These are phyloP conservation scores for Paralichthys olivaceus DNA, from an alignment of 2,113 vertebrate genomes.

Conservation along the genomic window DNA sequence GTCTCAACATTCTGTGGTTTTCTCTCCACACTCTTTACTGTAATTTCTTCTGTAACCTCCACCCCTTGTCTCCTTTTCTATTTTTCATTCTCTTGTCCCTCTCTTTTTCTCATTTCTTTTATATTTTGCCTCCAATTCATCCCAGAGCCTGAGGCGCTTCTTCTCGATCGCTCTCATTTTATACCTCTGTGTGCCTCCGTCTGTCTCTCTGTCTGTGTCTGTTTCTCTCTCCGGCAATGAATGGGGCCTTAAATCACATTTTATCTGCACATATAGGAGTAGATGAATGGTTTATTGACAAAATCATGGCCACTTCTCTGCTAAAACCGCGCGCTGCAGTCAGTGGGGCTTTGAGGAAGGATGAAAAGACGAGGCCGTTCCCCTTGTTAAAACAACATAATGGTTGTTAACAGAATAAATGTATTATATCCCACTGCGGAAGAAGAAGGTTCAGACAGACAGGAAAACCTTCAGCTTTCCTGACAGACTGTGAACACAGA, in stretches of 20 bases:
- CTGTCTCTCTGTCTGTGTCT: slow-evolving; percentile 29
- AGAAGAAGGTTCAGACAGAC: neutral
- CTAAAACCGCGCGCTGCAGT: neutral
- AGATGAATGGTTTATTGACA: slow-evolving; percentile 45
- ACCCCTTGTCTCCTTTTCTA: neutral
- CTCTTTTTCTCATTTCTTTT: slow-evolving; percentile 13
- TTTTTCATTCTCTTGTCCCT: neutral
- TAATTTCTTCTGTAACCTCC: too few relatives aligned
- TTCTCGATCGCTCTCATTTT: neutral
- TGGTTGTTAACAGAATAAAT: slow-evolving; percentile 31
- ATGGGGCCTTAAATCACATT: slow-evolving; percentile 57
- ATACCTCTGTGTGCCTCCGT: slow-evolving; percentile 29
- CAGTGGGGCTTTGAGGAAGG: slow-evolving; percentile 22
- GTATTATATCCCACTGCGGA: slow-evolving; percentile 18
- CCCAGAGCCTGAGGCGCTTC: slow-evolving; percentile 26
- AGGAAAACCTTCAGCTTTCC: slow-evolving; percentile 12
- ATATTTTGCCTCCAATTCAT: slow-evolving; percentile 22
- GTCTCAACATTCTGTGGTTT: neutral
- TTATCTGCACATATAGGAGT: slow-evolving; percentile 47
- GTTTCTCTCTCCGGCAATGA: slow-evolving; percentile 28
- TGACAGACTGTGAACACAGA: slow-evolving; percentile 33
- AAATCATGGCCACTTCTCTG: slow-evolving; percentile 42
- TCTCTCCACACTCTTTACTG: neutral
- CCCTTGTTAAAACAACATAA: slow-evolving; percentile 36
- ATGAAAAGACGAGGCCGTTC: slow-evolving; percentile 29